phyloP scores from a whole-genome alignment of 2,113 vertebrate genomes.

The Syngnathus floridae region DNA sequence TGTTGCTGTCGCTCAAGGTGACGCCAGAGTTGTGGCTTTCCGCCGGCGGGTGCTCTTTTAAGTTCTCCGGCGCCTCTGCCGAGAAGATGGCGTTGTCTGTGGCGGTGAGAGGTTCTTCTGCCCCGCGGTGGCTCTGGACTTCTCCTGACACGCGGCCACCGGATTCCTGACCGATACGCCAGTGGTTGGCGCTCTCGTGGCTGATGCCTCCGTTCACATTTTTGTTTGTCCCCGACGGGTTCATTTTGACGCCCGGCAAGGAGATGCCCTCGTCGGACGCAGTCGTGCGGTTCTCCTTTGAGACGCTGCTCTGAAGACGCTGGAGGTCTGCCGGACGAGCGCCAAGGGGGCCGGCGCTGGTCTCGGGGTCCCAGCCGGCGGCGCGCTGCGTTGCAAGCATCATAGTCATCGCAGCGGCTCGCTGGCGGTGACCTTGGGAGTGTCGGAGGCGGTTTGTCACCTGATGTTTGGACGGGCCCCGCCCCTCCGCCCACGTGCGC shows the following conservation, averaged over 20 bases:
- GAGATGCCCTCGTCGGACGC: constrained; percentile 90
- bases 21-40: constrained; percentile 38
- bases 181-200: constrained; percentile 66
- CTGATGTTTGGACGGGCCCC: constrained; percentile 72
- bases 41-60: constrained; percentile 47
- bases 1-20: constrained; percentile 62
- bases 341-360: constrained; percentile 72
- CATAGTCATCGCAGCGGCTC: no score
- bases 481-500: constrained; percentile 81
- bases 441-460: constrained; percentile 40
- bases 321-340: constrained; percentile 67
- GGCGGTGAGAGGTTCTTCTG: constrained; percentile 56
- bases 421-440: not conserved
- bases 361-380: constrained; percentile 78
- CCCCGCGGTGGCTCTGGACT: constrained; percentile 61
- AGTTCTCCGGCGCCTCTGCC: constrained; percentile 64
- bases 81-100: constrained; percentile 57
- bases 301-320: constrained; percentile 77
- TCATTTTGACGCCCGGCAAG: constrained; percentile 77
- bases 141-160: constrained; percentile 41
- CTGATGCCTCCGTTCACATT: constrained; percentile 36
- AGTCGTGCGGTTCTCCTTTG: constrained; percentile 80
- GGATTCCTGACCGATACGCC: constrained; percentile 55
- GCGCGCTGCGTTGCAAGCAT: constrained; percentile 65
- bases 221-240: constrained; percentile 50